Evolutionary conservation across 2,888 invertebrate genomes (phyloP).

Genomic region (Eupeodes luniger): DNA sequence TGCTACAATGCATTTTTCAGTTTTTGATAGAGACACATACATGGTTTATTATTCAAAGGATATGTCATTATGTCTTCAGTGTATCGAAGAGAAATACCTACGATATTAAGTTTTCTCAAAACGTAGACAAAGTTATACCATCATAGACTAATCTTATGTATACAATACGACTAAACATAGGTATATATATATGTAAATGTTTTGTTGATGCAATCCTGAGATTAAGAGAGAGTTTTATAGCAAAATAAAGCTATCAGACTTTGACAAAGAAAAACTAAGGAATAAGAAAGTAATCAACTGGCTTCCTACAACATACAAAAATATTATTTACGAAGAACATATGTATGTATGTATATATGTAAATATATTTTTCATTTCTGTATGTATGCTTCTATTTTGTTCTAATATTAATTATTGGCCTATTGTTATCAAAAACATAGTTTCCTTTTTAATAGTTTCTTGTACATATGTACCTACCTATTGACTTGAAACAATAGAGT

Average conservation of each 20-base stretch:
- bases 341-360: no score
- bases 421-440: no score
- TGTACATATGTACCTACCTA: no score
- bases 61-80: slow-evolving; percentile 35
- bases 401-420: no score
- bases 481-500: no score
- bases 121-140: background rate
- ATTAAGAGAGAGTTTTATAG: background rate
- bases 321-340: background rate
- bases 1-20: slow-evolving; percentile 46
- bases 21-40: slow-evolving; percentile 61
- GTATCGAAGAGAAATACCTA: slow-evolving; percentile 38
- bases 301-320: background rate
- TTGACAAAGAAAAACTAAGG: slow-evolving; percentile 9
- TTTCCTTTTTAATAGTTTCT: no score
- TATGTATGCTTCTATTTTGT: no score
- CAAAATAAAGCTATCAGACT: slow-evolving; percentile 25
- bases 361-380: no score
- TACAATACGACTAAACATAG: no score
- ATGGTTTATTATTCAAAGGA: slow-evolving; percentile 58
- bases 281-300: background rate
- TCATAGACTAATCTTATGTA: background rate
- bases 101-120: slow-evolving; percentile 12
- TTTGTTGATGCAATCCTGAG: background rate
- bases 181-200: background rate